phyloP scores from a whole-genome alignment of 2,888 invertebrate species.

The Cephalotes varians region DNA sequence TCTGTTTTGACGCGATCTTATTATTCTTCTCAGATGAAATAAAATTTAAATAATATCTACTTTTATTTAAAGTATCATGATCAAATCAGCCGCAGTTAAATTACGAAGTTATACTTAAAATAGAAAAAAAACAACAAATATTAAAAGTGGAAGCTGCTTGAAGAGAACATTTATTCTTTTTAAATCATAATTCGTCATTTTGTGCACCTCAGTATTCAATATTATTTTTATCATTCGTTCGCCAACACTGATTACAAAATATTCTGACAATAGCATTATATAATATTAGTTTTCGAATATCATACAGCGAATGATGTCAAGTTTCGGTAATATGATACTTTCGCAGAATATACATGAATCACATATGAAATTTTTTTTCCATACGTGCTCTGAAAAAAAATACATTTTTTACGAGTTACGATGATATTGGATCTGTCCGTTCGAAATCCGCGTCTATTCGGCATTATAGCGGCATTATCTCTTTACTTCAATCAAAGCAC shows the following conservation, averaged over 20 bases:
- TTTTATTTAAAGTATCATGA: background rate
- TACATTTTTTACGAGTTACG: slow-evolving; percentile 39
- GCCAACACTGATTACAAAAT: background rate
- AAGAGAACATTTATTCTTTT: background rate
- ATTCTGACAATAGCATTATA: background rate
- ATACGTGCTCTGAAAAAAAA: background rate
- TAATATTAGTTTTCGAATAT: slow-evolving; percentile 7
- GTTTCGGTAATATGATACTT: slow-evolving; percentile 5
- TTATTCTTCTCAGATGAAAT: background rate
- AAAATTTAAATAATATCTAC: background rate
- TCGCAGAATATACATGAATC: background rate
- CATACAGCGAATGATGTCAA: background rate
- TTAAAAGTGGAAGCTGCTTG: background rate
- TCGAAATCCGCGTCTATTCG: slow-evolving; percentile 22
- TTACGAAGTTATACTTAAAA: background rate
- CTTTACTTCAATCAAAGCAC: slow-evolving; percentile 43
- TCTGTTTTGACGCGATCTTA: background rate
- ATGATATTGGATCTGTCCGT: slow-evolving; percentile 37
- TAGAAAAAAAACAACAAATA: background rate
- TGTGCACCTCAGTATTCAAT: background rate
- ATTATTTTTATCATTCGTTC: slow-evolving; percentile 5
- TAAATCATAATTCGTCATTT: background rate
- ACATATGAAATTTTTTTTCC: background rate
- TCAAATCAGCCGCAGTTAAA: background rate
- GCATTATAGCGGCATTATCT: slow-evolving; percentile 20